A percentile compares a stretch with the other conserved stretches of the same genome.
Conservation (phyloP, 2,888 invertebrate species). For the Limulus polyphemus region DNA sequence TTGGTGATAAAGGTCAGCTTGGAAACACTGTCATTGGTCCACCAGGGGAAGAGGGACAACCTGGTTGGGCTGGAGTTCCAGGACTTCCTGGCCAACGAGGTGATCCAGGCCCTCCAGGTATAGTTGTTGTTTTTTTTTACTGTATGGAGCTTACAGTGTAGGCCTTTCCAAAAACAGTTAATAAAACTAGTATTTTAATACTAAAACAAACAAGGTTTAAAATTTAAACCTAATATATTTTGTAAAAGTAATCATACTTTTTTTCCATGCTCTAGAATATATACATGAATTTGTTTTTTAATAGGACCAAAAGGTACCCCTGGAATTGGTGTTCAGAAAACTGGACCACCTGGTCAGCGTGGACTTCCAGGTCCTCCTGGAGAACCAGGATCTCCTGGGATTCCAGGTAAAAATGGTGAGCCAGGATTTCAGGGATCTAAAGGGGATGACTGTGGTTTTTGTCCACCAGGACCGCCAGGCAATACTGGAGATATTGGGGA, state of each 20-base stretch:
- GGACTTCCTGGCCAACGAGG: conserved; percentile 20
- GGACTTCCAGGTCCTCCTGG: conserved; percentile 32
- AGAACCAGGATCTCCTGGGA: conserved; percentile 39
- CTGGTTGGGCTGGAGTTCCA: conserved; percentile 19
- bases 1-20: conserved; percentile 12
- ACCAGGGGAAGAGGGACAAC: conserved; percentile 19
- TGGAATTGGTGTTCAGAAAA: conserved; percentile 32
- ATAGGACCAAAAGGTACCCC: conserved; percentile 31
- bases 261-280: no score
- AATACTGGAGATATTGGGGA: conserved; percentile 49
- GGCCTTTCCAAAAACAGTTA: no score
- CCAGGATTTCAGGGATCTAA: conserved; percentile 31
- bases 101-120: conserved; percentile 20
- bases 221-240: no score
- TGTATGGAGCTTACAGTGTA: no score
- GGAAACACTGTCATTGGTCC: conserved; percentile 21
- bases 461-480: conserved; percentile 49
- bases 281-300: no score
- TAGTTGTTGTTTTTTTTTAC: no score
- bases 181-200: no score
- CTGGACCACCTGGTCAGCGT: conserved; percentile 29
- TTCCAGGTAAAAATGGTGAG: conserved; percentile 44
- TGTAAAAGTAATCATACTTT: no score
- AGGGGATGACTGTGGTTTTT: conserved; percentile 44
- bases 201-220: no score